Percentiles rank a stretch among this genome's conserved stretches.
Evolutionary conservation across 2,888 invertebrate genomes (phyloP).

Genomic region (Choreutis nemorana): DNA sequence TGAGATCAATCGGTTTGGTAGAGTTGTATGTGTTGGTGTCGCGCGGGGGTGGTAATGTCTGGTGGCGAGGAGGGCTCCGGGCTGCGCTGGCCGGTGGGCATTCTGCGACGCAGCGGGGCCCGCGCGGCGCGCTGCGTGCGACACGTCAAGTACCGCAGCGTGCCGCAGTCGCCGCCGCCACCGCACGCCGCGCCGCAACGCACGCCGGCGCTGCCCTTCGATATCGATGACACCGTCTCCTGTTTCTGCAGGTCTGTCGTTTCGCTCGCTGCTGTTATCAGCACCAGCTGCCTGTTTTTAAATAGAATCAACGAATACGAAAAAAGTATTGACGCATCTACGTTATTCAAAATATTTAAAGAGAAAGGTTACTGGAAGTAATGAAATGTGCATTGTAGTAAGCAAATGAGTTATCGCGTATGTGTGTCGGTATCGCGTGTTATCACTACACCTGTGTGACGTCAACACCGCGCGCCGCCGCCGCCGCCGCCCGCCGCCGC

Average conservation of each 20-base stretch:
- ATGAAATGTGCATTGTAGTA: background rate
- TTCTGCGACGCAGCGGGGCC: slow-evolving; percentile 43
- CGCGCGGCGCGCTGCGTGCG: slow-evolving; percentile 40
- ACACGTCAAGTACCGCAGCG: slow-evolving; percentile 50
- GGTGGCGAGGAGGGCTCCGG: slow-evolving; percentile 18
- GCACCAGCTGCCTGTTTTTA: background rate
- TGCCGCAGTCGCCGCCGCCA: slow-evolving; percentile 24
- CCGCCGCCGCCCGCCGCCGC: slow-evolving; percentile 4
- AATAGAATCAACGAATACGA: too few relatives aligned
- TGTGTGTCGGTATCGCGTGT: slow-evolving; percentile 24
- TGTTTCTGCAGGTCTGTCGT: slow-evolving; percentile 82
- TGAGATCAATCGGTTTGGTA: background rate
- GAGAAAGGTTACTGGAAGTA: background rate
- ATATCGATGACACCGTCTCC: slow-evolving; percentile 76
- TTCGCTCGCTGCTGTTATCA: too few relatives aligned
- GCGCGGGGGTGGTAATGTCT: slow-evolving; percentile 12
- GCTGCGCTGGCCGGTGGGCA: slow-evolving; percentile 41
- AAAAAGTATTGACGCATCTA: too few relatives aligned
- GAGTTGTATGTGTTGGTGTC: slow-evolving; percentile 23
- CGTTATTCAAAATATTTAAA: too few relatives aligned
- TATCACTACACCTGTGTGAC: slow-evolving; percentile 42
- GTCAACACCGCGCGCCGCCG: slow-evolving; percentile 17
- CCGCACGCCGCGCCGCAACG: slow-evolving; percentile 14
- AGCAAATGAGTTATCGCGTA: slow-evolving; percentile 18
- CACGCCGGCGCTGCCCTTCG: slow-evolving; percentile 49